A percentile compares a stretch with the other conserved stretches of the same genome.
Conservation (phyloP, 2,888 invertebrate genomes). For the Matsumyia berberina region DNA sequence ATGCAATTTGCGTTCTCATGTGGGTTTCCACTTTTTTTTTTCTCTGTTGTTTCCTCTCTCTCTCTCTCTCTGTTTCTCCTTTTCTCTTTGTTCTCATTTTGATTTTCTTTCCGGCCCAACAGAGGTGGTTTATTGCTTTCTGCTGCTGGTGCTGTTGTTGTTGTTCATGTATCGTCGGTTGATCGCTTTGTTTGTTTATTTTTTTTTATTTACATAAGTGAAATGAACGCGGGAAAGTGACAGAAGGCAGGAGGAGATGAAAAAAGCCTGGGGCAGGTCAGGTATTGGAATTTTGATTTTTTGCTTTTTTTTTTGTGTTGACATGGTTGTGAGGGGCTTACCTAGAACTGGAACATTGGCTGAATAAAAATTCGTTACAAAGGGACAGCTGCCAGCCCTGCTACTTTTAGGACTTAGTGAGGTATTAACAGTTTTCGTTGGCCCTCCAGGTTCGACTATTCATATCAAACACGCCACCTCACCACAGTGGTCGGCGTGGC, state of each 20-base stretch:
- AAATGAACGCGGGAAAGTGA: constrained; percentile 34
- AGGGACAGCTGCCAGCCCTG: too few species aligned
- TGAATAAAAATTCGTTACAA: too few species aligned
- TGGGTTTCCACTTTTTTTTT: constrained; percentile 43
- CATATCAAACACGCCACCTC: too few species aligned
- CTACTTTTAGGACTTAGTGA: too few species aligned
- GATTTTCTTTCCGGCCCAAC: constrained; percentile 39
- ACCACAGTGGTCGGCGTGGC: too few species aligned
- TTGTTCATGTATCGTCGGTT: constrained; percentile 18
- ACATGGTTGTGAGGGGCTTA: too few species aligned
- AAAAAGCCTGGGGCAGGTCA: constrained; percentile 43
- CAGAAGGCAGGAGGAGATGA: background rate
- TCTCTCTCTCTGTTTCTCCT: constrained; percentile 2
- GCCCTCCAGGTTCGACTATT: too few species aligned
- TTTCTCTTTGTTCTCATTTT: background rate
- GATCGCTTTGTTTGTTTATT: constrained; percentile 41
- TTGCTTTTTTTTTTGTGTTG: background rate
- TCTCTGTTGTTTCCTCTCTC: constrained; percentile 14
- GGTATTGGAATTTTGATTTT: constrained; percentile 35
- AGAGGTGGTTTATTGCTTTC: constrained; percentile 55
- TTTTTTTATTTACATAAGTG: constrained; percentile 48
- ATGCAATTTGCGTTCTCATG: constrained; percentile 54
- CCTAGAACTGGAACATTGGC: too few species aligned
- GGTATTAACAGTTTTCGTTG: too few species aligned
- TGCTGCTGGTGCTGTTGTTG: constrained; percentile 30